Conservation (phyloP, 2,888 invertebrate genomes). For the Tenthredo amoena region DNA sequence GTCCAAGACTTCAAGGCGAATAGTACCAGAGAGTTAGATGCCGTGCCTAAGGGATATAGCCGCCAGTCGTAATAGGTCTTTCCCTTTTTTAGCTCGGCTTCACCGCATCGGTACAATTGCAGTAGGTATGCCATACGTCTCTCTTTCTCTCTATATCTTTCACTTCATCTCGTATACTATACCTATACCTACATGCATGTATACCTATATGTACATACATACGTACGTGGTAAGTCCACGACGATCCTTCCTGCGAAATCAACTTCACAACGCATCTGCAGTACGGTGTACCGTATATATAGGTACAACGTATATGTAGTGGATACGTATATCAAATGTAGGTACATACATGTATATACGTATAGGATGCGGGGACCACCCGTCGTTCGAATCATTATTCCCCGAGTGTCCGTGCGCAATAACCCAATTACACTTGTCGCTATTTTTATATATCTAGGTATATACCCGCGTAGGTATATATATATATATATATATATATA, state of each 20-base stretch:
- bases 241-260: slow-evolving; percentile 2
- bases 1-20: background rate
- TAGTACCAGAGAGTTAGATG: background rate
- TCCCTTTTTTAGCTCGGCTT: slow-evolving; percentile 23
- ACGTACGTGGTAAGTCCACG: background rate
- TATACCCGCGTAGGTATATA: background rate
- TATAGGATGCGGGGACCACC: slow-evolving; percentile 35
- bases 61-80: background rate
- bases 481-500: too few species aligned
- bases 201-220: background rate
- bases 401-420: slow-evolving; percentile 33
- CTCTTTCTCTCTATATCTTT: background rate
- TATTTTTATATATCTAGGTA: slow-evolving; percentile 32
- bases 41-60: slow-evolving; percentile 33
- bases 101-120: slow-evolving; percentile 10
- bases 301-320: too few species aligned
- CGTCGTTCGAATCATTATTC: slow-evolving; percentile 48
- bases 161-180: background rate
- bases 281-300: too few species aligned
- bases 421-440: slow-evolving; percentile 49
- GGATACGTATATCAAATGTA: background rate
- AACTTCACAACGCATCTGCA: background rate
- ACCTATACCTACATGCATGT: background rate
- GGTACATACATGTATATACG: background rate
- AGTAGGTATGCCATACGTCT: slow-evolving; percentile 4